Conservation (phyloP, 2,797 vertebrate species). For the Poeciliopsis infans region DNA sequence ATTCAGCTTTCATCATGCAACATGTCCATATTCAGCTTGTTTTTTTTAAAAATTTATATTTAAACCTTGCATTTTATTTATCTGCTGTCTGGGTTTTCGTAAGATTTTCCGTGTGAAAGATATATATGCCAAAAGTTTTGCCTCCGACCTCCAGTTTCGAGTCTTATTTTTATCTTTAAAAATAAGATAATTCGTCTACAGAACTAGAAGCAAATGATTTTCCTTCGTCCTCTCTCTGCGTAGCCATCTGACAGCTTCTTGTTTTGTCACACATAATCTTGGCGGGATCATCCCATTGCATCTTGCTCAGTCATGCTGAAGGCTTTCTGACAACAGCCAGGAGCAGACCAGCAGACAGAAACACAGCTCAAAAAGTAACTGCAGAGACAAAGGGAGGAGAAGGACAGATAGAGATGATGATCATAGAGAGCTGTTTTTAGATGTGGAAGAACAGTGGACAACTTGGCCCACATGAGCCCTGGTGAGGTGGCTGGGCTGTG, state of each 20-base stretch:
- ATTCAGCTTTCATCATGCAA: not conserved
- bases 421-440: constrained; percentile 81
- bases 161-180: constrained; percentile 51
- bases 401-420: constrained; percentile 62
- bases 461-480: constrained; percentile 60
- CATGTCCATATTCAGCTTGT: not conserved
- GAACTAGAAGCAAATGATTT: constrained; percentile 51
- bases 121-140: constrained; percentile 51
- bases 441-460: constrained; percentile 72
- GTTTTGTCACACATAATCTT: constrained; percentile 62
- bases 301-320: constrained; percentile 56
- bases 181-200: constrained; percentile 41
- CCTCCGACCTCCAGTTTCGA: constrained; percentile 33
- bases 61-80: constrained; percentile 6
- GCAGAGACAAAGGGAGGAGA: constrained; percentile 59
- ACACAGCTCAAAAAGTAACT: constrained; percentile 55
- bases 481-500: constrained; percentile 59
- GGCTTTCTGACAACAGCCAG: constrained; percentile 55
- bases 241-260: constrained; percentile 48
- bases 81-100: constrained; percentile 28
- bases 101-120: constrained; percentile 41
- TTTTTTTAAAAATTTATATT: not conserved
- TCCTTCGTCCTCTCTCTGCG: constrained; percentile 33
- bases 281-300: constrained; percentile 49
- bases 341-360: constrained; percentile 45